Conservation (phyloP, 30 jellyfish, hydroid and myxozoan species). For the Calvadosia cruxmelitensis region DNA sequence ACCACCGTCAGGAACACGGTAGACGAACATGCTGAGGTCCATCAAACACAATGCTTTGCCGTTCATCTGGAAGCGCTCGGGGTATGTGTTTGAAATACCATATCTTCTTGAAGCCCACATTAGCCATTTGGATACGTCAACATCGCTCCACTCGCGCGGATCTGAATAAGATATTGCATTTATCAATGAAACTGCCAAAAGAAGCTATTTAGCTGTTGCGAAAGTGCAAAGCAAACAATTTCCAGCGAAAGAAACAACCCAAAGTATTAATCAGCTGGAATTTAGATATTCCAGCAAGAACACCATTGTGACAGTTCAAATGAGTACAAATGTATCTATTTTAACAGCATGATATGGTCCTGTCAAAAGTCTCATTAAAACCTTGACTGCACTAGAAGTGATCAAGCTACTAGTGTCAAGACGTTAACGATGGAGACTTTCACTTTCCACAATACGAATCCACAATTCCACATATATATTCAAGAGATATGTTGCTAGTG, state of each 20-base stretch:
- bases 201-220: no score
- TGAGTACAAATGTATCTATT: no score
- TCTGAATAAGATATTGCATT: conserved; percentile 34
- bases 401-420: no score
- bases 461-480: no score
- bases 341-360: no score
- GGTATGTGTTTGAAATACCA: conserved; percentile 43
- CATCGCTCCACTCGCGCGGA: conserved; percentile 92
- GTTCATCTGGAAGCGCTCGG: conserved; percentile 93
- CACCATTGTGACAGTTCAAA: neutral
- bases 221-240: no score
- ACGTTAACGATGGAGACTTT: no score
- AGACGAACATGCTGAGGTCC: conserved; percentile 89
- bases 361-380: no score
- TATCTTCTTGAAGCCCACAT: conserved; percentile 79
- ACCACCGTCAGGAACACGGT: conserved; percentile 96
- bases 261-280: neutral
- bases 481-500: no score
- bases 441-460: no score
- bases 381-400: no score
- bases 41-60: conserved; percentile 92
- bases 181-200: no score
- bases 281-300: neutral
- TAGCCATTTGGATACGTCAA: conserved; percentile 76
- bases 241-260: neutral